Evolutionary conservation across 2,113 vertebrate species (phyloP).

Genomic region (Syngnathus scovelli): DNA sequence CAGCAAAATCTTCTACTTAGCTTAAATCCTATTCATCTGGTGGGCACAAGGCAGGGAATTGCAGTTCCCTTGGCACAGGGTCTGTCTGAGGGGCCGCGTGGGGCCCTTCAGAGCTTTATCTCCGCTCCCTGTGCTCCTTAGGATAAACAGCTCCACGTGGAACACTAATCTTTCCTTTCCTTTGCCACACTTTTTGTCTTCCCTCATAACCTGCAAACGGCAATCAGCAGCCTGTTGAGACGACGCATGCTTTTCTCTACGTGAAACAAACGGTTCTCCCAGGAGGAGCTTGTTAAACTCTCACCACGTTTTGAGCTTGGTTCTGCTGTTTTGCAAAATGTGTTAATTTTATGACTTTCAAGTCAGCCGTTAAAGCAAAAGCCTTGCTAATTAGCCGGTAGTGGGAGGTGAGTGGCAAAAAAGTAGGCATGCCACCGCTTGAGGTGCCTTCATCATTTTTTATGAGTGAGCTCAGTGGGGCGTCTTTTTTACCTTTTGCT

Average conservation of each 20-base stretch:
- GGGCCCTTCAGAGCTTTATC: constrained; percentile 66
- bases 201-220: constrained; percentile 32
- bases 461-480: constrained; percentile 60
- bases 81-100: constrained; percentile 59
- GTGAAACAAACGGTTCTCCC: constrained; percentile 51
- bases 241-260: constrained; percentile 18
- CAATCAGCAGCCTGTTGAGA: constrained; percentile 49
- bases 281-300: constrained; percentile 63
- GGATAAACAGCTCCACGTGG: constrained; percentile 72
- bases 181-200: constrained; percentile 22
- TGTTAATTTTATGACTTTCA: constrained; percentile 72
- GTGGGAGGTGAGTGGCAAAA: constrained; percentile 61
- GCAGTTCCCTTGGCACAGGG: constrained; percentile 68
- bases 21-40: constrained; percentile 70
- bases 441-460: constrained; percentile 68
- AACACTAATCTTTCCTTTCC: constrained; percentile 64
- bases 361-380: constrained; percentile 64
- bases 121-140: constrained; percentile 62
- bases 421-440: constrained; percentile 47
- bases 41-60: constrained; percentile 66
- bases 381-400: constrained; percentile 61
- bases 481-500: constrained; percentile 37
- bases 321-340: constrained; percentile 59
- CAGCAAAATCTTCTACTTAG: constrained; percentile 67
- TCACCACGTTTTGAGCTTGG: constrained; percentile 45